Evolutionary conservation across 2,113 vertebrate species (phyloP).

Genomic region (Ictalurus furcatus): DNA sequence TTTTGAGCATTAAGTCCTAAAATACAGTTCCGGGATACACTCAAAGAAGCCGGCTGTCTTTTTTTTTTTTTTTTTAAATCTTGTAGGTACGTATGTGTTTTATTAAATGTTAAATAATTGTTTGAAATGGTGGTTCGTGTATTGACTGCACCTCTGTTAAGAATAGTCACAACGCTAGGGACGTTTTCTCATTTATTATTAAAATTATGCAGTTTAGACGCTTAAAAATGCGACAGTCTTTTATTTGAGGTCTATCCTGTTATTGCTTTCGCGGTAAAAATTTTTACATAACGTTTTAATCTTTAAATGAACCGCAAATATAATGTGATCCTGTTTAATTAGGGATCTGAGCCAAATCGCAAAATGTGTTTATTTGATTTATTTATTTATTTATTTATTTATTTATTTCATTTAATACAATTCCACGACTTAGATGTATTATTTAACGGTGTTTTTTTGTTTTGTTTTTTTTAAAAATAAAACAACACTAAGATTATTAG

Average conservation of each 20-base stretch:
- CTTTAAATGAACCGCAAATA: not conserved
- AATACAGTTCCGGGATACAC: not conserved
- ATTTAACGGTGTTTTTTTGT: not conserved
- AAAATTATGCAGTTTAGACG: not conserved
- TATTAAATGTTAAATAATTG: not conserved
- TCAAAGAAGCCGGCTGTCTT: too few relatives aligned
- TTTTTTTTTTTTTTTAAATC: too few relatives aligned
- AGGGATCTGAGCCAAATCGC: not conserved
- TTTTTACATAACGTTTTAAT: not conserved
- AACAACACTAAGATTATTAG: not conserved
- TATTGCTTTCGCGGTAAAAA: too few relatives aligned
- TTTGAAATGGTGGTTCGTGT: not conserved
- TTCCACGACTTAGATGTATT: not conserved
- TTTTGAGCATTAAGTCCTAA: conserved; percentile 17
- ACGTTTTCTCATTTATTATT: not conserved
- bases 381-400: not conserved
- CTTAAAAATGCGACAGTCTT: not conserved
- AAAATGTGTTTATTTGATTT: not conserved
- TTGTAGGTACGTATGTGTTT: not conserved
- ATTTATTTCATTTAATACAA: not conserved
- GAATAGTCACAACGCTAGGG: not conserved
- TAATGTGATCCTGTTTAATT: not conserved
- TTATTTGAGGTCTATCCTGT: not conserved
- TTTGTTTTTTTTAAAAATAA: not conserved
- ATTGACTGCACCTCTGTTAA: not conserved